Conservation (phyloP, 1,140 invertebrate genomes). For the Pogonognathellus flavescens region DNA sequence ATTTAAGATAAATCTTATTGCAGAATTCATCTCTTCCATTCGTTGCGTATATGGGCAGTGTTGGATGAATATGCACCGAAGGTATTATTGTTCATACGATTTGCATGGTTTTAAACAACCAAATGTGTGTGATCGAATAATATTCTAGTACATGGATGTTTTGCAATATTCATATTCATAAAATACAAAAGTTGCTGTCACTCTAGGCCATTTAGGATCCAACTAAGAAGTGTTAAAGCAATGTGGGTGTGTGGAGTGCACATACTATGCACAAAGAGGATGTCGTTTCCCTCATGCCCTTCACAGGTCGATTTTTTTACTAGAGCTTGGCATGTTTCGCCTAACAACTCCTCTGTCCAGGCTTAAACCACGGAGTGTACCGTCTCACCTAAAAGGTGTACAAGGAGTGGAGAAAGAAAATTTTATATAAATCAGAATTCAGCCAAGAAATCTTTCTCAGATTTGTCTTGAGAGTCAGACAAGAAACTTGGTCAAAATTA, state of each 20-base stretch:
- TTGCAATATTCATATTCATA: not conserved
- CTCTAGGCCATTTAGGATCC: not conserved
- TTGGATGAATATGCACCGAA: too few species aligned
- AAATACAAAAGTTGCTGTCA: not conserved
- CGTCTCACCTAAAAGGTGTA: too few species aligned
- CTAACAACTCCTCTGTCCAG: constrained; percentile 8
- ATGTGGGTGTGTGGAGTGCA: constrained; percentile 12
- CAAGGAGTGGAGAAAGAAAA: not conserved
- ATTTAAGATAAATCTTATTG: not conserved
- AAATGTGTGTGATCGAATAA: too few species aligned
- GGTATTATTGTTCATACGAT: too few species aligned
- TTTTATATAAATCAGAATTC: not conserved
- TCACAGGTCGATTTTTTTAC: constrained; percentile 43
- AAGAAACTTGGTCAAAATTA: not conserved
- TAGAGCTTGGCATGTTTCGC: not conserved
- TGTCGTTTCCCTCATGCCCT: constrained; percentile 44
- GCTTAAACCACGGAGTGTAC: too few species aligned
- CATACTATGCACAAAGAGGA: not conserved
- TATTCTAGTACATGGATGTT: too few species aligned
- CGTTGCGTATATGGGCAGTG: too few species aligned
- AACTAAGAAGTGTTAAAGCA: not conserved
- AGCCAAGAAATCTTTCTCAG: constrained; percentile 15
- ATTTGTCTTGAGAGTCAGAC: constrained; percentile 20
- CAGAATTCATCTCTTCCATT: too few species aligned
- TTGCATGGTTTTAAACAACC: too few species aligned